Percentiles rank a stretch among this genome's conserved stretches.
These are phyloP conservation scores for Hyppa rectilinea DNA, from an alignment of 2,888 invertebrate genomes.

Conservation along the genomic window DNA sequence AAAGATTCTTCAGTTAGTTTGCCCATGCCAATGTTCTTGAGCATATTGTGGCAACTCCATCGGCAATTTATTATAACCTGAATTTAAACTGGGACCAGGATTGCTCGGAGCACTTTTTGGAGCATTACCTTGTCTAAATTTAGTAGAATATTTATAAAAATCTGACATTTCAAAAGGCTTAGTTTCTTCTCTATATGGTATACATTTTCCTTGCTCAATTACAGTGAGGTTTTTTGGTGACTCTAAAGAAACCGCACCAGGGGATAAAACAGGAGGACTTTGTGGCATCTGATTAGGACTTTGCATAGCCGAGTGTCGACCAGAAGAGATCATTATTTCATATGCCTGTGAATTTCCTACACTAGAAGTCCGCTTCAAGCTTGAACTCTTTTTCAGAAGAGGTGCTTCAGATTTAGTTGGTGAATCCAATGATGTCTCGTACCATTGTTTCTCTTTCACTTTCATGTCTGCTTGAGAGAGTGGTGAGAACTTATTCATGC, in stretches of 20 bases:
- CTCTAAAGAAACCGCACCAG: slow-evolving; percentile 91
- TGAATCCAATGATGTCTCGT: slow-evolving; percentile 92
- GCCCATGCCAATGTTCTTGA: slow-evolving; percentile 86
- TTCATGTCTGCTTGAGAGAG: slow-evolving; percentile 84
- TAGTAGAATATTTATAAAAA: slow-evolving; percentile 99
- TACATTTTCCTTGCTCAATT: slow-evolving; percentile 96
- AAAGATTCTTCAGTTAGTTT: slow-evolving; percentile 72
- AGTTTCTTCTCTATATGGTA: slow-evolving; percentile 97
- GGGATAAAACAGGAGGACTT: slow-evolving; percentile 83
- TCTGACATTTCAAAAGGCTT: slow-evolving; percentile 99
- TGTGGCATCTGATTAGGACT: slow-evolving; percentile 82
- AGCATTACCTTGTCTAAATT: slow-evolving; percentile 93
- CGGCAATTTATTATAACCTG: slow-evolving; percentile 83
- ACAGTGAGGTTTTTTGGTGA: slow-evolving; percentile 96
- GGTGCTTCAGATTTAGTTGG: slow-evolving; percentile 83
- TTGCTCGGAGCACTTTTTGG: slow-evolving; percentile 77
- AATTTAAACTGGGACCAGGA: slow-evolving; percentile 74
- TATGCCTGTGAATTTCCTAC: slow-evolving; percentile 89
- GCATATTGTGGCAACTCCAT: slow-evolving; percentile 85
- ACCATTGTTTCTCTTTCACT: slow-evolving; percentile 92
- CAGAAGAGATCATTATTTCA: slow-evolving; percentile 85
- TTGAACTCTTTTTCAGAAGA: slow-evolving; percentile 84
- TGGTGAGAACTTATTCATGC: slow-evolving; percentile 86
- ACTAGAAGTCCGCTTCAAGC: slow-evolving; percentile 90
- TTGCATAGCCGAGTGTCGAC: slow-evolving; percentile 86